Conservation (phyloP, 1,140 invertebrate genomes). For the Heliconius congener region DNA sequence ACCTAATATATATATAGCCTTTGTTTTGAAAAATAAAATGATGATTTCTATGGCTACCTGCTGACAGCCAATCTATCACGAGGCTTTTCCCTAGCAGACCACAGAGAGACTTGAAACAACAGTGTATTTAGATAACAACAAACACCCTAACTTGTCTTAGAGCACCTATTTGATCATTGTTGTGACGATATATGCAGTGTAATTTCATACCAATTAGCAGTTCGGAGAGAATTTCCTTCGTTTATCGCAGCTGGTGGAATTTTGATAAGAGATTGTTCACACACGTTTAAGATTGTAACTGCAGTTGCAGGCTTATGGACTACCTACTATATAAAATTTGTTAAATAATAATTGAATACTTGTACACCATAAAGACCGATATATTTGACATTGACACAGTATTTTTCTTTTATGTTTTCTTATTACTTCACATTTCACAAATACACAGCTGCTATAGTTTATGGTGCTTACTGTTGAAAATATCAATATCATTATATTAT, state of each 20-base stretch:
- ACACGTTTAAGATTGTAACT: conserved; percentile 29
- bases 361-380: conserved; percentile 25
- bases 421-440: neutral
- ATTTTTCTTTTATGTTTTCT: neutral
- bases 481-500: neutral
- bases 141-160: neutral
- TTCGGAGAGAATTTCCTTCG: conserved; percentile 66
- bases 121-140: neutral
- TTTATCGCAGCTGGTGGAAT: conserved; percentile 73
- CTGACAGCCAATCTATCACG: neutral
- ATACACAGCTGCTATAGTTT: neutral
- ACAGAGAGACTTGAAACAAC: neutral
- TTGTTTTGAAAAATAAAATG: too few species aligned
- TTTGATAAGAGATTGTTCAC: conserved; percentile 51
- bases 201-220: conserved; percentile 63
- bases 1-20: too few species aligned
- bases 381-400: conserved; percentile 31
- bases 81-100: neutral
- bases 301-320: conserved; percentile 19
- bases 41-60: neutral
- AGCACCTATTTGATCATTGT: neutral
- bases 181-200: conserved; percentile 28
- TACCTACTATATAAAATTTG: neutral
- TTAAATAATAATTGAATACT: conserved; percentile 9
- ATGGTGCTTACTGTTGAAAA: neutral